phyloP scores from a whole-genome alignment of 2,797 vertebrate species.

The Odontamblyopus rebecca region DNA sequence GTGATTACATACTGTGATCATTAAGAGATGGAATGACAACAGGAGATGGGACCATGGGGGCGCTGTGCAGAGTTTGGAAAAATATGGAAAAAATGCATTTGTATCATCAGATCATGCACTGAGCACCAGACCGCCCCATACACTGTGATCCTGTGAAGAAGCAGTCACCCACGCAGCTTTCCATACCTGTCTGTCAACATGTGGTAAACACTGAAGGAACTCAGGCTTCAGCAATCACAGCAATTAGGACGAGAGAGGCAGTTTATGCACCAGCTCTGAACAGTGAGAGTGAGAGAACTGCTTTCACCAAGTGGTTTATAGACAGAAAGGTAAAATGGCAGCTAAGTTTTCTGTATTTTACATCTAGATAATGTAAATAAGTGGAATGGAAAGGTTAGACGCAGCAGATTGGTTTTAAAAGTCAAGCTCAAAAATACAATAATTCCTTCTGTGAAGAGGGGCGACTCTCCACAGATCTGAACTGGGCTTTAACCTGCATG shows the following conservation, averaged over 20 bases:
- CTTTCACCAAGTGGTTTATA: neutral
- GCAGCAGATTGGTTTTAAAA: neutral
- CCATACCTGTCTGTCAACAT: constrained; percentile 5
- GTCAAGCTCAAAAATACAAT: no score
- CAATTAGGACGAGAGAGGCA: neutral
- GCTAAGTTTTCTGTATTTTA: neutral
- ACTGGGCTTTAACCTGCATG: no score
- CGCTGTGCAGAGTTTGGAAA: constrained; percentile 43
- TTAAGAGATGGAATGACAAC: constrained; percentile 58
- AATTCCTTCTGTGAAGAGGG: no score
- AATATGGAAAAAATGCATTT: constrained; percentile 15
- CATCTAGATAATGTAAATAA: neutral
- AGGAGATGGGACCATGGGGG: constrained; percentile 41
- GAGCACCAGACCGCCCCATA: neutral
- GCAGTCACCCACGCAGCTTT: neutral
- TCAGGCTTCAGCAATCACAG: neutral
- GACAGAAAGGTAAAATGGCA: neutral
- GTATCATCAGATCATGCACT: constrained; percentile 27
- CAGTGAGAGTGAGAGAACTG: constrained; percentile 8
- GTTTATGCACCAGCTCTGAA: neutral
- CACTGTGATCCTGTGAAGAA: neutral
- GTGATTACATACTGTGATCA: no score
- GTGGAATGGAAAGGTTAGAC: neutral
- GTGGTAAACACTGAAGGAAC: neutral
- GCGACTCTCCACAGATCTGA: no score